Conservation (phyloP, 2,888 invertebrate species). For the Altica lythri region DNA sequence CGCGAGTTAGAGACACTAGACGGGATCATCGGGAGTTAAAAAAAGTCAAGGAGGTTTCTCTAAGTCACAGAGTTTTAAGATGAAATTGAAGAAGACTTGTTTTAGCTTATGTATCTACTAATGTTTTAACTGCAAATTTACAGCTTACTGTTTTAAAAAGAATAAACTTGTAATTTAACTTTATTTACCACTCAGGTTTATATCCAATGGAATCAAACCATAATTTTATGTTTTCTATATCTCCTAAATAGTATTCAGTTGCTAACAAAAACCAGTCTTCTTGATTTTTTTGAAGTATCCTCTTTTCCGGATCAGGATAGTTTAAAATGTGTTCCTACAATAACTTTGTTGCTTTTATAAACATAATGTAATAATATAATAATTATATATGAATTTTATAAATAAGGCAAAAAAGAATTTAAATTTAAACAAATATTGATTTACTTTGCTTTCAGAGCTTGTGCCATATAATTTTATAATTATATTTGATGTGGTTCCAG, state of each 20-base stretch:
- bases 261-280: constrained; percentile 47
- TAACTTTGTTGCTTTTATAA: too few relatives aligned
- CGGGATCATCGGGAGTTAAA: too few relatives aligned
- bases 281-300: constrained; percentile 39
- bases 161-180: too few relatives aligned
- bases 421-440: background rate
- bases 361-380: too few relatives aligned
- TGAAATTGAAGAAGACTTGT: too few relatives aligned
- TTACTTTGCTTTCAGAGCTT: constrained; percentile 38
- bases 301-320: constrained; percentile 46
- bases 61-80: too few relatives aligned
- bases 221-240: constrained; percentile 41
- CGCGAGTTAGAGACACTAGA: too few relatives aligned
- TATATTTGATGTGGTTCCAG: constrained; percentile 46
- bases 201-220: constrained; percentile 46
- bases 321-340: constrained; percentile 46
- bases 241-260: constrained; percentile 41
- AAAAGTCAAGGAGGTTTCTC: too few relatives aligned
- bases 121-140: too few relatives aligned
- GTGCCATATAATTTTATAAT: constrained; percentile 40
- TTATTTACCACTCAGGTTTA: constrained; percentile 44
- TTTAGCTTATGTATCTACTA: too few relatives aligned
- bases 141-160: too few relatives aligned
- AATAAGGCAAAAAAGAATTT: background rate
- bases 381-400: too few relatives aligned